Evolutionary conservation across 2,797 vertebrate species (phyloP).

Genomic region (Petrocephalus sullivani): DNA sequence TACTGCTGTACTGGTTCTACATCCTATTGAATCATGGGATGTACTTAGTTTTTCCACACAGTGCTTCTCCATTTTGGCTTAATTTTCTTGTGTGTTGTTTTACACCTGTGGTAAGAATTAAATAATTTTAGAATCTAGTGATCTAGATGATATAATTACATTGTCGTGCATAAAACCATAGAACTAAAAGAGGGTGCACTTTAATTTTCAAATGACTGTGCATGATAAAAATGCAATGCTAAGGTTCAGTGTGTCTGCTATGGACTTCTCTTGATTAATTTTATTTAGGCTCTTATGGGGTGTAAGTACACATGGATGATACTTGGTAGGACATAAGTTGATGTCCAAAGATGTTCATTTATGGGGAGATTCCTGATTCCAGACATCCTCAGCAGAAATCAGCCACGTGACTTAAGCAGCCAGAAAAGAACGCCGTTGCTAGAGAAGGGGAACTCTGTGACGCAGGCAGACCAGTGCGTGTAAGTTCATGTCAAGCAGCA

Average conservation of each 20-base stretch:
- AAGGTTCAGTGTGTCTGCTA: background rate
- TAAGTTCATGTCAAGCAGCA: background rate
- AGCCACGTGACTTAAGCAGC: background rate
- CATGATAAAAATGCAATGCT: too few species aligned
- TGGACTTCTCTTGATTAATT: background rate
- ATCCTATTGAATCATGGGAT: too few species aligned
- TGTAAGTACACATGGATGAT: background rate
- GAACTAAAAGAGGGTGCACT: too few species aligned
- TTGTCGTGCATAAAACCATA: too few species aligned
- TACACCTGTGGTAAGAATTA: too few species aligned
- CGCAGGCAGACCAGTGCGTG: background rate
- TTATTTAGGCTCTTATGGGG: background rate
- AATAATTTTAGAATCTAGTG: too few species aligned
- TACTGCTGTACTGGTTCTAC: too few species aligned
- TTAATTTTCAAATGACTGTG: too few species aligned
- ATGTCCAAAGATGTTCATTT: background rate
- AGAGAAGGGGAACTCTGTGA: background rate
- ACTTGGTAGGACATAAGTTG: background rate
- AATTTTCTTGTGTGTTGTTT: too few species aligned
- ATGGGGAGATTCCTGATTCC: background rate
- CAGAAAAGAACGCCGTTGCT: background rate
- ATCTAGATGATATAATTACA: too few species aligned
- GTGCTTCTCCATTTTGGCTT: too few species aligned
- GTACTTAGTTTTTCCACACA: too few species aligned
- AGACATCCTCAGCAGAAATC: background rate